These are phyloP conservation scores for Choristoneura rosaceana DNA, from an alignment of 2,888 invertebrate species.

Conservation along the genomic window DNA sequence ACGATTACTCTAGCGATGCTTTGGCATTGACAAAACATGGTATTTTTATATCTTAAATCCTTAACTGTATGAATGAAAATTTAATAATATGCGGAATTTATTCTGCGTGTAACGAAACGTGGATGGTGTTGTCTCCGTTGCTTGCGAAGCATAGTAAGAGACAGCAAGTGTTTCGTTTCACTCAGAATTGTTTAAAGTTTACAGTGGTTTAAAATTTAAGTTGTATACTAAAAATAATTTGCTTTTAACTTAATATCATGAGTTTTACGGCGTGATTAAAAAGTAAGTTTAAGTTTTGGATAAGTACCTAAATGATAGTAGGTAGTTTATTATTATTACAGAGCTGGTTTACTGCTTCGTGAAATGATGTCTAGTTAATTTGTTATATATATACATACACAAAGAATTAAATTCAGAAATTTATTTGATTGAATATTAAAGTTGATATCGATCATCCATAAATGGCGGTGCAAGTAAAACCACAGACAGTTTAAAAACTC, in stretches of 20 bases:
- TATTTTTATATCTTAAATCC: conserved; percentile 57
- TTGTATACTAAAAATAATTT: neutral
- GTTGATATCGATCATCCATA: neutral
- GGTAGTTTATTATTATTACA: neutral
- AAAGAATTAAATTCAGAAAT: too few relatives aligned
- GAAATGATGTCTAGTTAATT: neutral
- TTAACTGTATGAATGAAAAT: conserved; percentile 18
- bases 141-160: conserved; percentile 1
- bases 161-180: conserved; percentile 12
- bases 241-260: neutral
- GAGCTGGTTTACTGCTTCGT: too few relatives aligned
- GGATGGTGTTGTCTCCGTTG: neutral
- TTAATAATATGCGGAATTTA: conserved; percentile 26
- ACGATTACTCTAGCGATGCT: conserved; percentile 85
- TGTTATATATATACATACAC: neutral
- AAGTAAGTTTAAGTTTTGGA: neutral
- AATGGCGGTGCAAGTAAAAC: conserved; percentile 9
- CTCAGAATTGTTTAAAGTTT: neutral
- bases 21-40: conserved; percentile 86
- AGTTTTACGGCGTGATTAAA: neutral
- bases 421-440: neutral
- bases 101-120: conserved; percentile 33
- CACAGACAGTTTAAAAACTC: neutral
- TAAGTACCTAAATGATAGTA: neutral
- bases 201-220: neutral